These are phyloP conservation scores for Saccostrea glomerata DNA, from an alignment of 1,140 invertebrate species.

Conservation along the genomic window DNA sequence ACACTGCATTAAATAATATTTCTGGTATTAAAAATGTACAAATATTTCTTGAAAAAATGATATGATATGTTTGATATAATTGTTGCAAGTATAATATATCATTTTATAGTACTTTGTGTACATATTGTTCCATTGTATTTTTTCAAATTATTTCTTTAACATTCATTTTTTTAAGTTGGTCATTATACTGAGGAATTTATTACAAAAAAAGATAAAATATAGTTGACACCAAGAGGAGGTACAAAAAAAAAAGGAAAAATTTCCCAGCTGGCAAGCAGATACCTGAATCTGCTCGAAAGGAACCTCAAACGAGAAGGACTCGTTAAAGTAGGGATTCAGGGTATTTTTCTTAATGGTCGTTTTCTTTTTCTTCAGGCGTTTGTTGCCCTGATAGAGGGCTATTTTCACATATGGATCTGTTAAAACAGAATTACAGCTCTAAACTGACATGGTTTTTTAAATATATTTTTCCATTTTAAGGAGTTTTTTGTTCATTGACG, in stretches of 20 bases:
- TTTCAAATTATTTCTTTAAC: not conserved
- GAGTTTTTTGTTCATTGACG: too few species aligned
- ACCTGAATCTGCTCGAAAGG: slow-evolving; percentile 88
- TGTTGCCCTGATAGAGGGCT: slow-evolving; percentile 81
- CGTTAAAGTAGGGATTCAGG: slow-evolving; percentile 83
- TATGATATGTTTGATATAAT: too few species aligned
- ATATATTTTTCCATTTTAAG: too few species aligned
- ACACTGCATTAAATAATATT: not conserved
- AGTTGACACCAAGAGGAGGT: slow-evolving; percentile 19
- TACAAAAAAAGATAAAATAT: not conserved
- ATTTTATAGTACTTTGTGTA: too few species aligned
- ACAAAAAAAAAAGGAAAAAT: slow-evolving; percentile 10
- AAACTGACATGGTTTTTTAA: not conserved
- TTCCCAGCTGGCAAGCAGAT: slow-evolving; percentile 34
- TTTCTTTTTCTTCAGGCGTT: slow-evolving; percentile 84
- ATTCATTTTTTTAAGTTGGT: not conserved
- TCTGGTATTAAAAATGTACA: not conserved
- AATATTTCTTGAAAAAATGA: too few species aligned
- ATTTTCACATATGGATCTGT: slow-evolving; percentile 84
- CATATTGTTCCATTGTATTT: not conserved
- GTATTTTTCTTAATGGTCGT: slow-evolving; percentile 82
- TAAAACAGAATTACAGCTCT: slow-evolving; percentile 33
- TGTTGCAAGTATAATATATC: too few species aligned
- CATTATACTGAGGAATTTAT: not conserved
- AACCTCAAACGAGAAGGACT: slow-evolving; percentile 83